Conservation (phyloP, 2,113 vertebrate genomes). For the Vanacampus margaritifer region DNA sequence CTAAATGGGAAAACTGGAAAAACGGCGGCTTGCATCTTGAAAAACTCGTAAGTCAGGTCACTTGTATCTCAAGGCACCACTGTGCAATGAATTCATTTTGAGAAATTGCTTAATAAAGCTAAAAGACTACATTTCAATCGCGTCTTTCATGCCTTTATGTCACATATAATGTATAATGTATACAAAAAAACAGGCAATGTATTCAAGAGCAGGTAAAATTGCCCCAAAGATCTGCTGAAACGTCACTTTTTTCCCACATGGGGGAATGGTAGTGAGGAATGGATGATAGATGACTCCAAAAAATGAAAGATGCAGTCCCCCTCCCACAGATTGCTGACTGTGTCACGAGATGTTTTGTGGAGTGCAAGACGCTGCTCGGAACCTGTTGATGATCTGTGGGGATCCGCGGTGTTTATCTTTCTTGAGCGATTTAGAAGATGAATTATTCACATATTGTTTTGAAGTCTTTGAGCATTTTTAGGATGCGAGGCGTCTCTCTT, state of each 20-base stretch:
- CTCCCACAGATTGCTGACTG: constrained; percentile 26
- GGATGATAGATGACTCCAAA: constrained; percentile 1
- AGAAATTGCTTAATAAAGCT: neutral
- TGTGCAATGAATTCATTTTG: too few relatives aligned
- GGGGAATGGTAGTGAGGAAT: neutral
- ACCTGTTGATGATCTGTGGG: constrained; percentile 32
- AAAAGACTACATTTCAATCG: neutral
- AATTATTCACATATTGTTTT: constrained; percentile 48
- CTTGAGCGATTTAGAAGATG: constrained; percentile 1
- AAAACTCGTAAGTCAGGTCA: too few relatives aligned
- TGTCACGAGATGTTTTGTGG: constrained; percentile 36
- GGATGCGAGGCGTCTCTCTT: constrained; percentile 31
- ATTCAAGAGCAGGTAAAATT: neutral
- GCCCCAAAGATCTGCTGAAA: neutral
- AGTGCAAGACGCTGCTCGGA: constrained; percentile 38
- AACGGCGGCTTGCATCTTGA: too few relatives aligned
- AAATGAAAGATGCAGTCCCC: neutral
- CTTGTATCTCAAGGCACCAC: too few relatives aligned
- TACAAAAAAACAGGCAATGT: neutral
- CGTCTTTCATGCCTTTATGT: too few relatives aligned
- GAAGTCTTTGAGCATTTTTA: constrained; percentile 26
- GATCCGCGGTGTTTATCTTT: constrained; percentile 22
- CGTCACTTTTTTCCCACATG: neutral
- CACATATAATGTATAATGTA: too few relatives aligned
- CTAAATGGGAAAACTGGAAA: too few relatives aligned